Evolutionary conservation across 2,113 vertebrate species (phyloP).

Genomic region (Brevimyrus niger): DNA sequence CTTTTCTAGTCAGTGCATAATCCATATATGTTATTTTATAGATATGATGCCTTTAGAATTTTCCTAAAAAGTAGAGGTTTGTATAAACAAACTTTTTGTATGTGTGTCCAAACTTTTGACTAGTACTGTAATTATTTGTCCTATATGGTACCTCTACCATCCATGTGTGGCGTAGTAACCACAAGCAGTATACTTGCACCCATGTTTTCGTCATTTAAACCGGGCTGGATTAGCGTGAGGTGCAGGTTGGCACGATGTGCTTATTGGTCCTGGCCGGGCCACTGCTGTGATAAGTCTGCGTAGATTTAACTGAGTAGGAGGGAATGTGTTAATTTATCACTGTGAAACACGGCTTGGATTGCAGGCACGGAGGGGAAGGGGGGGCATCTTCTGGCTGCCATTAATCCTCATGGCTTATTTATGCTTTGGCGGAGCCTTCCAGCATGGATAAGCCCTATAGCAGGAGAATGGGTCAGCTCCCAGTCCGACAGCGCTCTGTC

Average conservation of each 20-base stretch:
- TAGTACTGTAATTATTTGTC: not conserved
- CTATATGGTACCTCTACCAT: not conserved
- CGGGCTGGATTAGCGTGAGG: not conserved
- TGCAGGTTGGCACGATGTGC: not conserved
- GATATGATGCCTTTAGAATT: not conserved
- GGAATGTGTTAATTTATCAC: slow-evolving; percentile 8
- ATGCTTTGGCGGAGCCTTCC: not conserved
- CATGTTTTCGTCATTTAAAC: not conserved
- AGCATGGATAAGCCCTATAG: not conserved
- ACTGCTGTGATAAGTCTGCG: not conserved
- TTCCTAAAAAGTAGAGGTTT: not conserved
- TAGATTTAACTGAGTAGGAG: not conserved
- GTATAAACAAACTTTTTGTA: not conserved
- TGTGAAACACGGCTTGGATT: not conserved
- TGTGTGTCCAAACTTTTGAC: not conserved
- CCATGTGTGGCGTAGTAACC: not conserved
- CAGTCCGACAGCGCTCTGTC: not conserved
- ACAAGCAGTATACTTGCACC: not conserved
- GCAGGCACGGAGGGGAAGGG: not conserved
- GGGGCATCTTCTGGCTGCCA: not conserved
- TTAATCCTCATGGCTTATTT: not conserved
- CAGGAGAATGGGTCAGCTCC: not conserved
- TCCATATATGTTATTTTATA: not conserved
- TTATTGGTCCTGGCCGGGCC: not conserved
- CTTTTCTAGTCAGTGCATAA: not conserved